Evolutionary conservation across 2,113 vertebrate genomes (phyloP).

Genomic region (Phocoena phocoena): DNA sequence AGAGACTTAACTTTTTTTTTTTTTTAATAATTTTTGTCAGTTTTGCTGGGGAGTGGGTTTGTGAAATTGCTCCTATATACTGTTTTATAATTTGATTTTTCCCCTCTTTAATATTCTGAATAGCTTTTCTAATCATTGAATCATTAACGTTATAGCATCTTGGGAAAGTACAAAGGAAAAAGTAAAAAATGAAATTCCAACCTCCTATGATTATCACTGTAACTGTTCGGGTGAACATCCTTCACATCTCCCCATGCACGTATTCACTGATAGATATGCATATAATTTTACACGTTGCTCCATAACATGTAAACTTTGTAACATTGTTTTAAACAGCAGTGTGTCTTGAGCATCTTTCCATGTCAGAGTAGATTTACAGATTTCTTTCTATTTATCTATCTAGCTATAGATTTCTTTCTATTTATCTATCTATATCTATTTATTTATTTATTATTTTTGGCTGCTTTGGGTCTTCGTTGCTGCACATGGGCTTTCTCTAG

Average conservation of each 20-base stretch:
- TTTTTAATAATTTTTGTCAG: neutral
- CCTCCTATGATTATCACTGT: neutral
- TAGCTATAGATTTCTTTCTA: too few species aligned
- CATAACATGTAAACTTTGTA: neutral
- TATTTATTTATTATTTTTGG: too few species aligned
- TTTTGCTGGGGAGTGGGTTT: neutral
- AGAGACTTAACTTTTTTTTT: neutral
- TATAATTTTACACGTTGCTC: neutral
- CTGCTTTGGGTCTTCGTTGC: too few species aligned
- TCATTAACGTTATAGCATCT: neutral
- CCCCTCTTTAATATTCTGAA: neutral
- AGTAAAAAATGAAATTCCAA: neutral
- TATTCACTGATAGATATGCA: neutral
- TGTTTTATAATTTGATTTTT: neutral
- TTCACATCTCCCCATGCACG: neutral
- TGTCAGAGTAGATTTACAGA: neutral
- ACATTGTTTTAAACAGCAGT: neutral
- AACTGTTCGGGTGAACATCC: neutral
- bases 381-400: too few species aligned
- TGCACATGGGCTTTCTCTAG: too few species aligned
- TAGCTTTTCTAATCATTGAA: neutral
- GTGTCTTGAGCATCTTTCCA: neutral
- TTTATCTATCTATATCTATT: too few species aligned
- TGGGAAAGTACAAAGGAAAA: neutral
- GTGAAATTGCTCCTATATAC: neutral